Evolutionary conservation across 2,113 vertebrate species (phyloP).

Genomic region (Thymallus thymallus): DNA sequence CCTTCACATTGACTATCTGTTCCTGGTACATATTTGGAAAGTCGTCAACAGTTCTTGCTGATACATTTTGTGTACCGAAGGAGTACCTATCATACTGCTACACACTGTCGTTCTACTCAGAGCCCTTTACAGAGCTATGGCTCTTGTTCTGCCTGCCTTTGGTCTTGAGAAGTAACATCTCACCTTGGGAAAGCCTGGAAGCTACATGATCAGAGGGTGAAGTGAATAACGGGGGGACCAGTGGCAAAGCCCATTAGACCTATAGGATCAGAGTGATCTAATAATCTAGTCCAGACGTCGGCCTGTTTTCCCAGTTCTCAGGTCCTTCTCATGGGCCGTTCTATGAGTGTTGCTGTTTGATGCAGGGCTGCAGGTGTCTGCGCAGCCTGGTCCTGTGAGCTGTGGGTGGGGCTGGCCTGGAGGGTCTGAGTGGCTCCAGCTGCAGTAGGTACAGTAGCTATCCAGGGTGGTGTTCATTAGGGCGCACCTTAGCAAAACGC

Average conservation of each 20-base stretch:
- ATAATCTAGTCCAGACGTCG: background rate
- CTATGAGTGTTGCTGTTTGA: slow-evolving; percentile 7
- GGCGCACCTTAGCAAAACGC: no score
- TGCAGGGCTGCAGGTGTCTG: slow-evolving; percentile 17
- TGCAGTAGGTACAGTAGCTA: background rate
- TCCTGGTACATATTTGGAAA: no score
- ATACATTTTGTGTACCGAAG: no score
- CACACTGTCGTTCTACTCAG: no score
- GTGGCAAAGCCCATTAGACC: background rate
- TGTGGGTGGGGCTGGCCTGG: background rate
- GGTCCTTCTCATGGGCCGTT: no score
- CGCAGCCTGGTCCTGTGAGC: background rate
- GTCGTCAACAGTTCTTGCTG: no score
- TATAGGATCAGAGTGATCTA: background rate
- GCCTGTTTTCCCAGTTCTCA: background rate
- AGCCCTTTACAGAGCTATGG: no score
- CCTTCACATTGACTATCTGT: no score
- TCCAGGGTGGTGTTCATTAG: no score
- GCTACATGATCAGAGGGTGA: background rate
- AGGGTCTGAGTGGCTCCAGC: background rate
- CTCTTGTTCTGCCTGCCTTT: no score
- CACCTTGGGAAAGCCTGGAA: background rate
- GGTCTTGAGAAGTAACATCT: background rate
- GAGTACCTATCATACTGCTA: no score
- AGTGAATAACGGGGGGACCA: background rate